Percentiles rank a stretch among this genome's conserved stretches.
phyloP scores from a whole-genome alignment of 2,888 invertebrate genomes.

The Oligia strigilis region DNA sequence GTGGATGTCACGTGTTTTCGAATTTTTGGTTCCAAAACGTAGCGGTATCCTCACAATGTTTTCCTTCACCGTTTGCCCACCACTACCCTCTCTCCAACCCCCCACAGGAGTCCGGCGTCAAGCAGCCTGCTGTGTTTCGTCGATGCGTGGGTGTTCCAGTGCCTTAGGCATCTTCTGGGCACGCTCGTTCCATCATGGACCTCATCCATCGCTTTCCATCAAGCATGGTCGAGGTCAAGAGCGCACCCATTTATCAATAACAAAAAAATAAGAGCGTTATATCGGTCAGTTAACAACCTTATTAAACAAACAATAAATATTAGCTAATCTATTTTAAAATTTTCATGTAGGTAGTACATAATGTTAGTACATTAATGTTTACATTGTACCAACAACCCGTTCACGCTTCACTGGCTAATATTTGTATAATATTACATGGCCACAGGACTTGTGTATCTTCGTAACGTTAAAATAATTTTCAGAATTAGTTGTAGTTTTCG shows the following conservation, averaged over 20 bases:
- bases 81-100: too few species aligned
- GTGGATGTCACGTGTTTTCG: not conserved
- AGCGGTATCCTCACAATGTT: not conserved
- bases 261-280: not conserved
- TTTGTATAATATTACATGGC: not conserved
- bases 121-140: too few species aligned
- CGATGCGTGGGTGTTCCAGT: too few species aligned
- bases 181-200: too few species aligned
- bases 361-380: constrained; percentile 3
- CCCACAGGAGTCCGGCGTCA: too few species aligned
- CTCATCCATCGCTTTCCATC: too few species aligned
- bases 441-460: not conserved
- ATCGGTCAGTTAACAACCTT: not conserved
- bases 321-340: constrained; percentile 1
- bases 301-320: constrained; percentile 25
- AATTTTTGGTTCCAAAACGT: not conserved
- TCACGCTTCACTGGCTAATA: not conserved
- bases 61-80: not conserved
- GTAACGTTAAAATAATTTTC: constrained; percentile 16
- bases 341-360: not conserved
- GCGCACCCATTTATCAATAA: too few species aligned
- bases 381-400: not conserved
- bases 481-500: not conserved
- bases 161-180: too few species aligned
- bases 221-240: too few species aligned